Evolutionary conservation across 1,140 invertebrate species (phyloP).

Genomic region (Batillaria attramentaria): DNA sequence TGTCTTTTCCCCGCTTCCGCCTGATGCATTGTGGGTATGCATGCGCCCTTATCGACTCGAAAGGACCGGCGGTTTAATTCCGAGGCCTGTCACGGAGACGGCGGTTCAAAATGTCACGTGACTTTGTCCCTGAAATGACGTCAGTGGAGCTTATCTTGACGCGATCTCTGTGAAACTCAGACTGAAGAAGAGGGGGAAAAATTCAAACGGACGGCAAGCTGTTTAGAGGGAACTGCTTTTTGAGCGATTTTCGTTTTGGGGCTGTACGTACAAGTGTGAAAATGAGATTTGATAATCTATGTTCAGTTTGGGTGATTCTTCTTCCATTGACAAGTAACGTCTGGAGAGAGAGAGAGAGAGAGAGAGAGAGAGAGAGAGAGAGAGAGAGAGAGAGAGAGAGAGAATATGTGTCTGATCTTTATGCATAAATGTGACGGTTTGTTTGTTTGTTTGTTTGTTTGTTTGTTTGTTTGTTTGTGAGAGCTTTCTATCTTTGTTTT

Average conservation of each 20-base stretch:
- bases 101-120: neutral
- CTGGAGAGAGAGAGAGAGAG: no score
- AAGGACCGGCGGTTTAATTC: constrained; percentile 10
- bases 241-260: no score
- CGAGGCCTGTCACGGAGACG: constrained; percentile 9
- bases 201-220: neutral
- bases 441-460: neutral
- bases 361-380: no score
- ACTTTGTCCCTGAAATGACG: neutral
- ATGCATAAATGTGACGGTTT: neutral
- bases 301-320: no score
- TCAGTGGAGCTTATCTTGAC: neutral
- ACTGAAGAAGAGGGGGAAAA: neutral
- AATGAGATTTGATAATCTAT: no score
- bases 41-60: constrained; percentile 21
- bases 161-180: neutral
- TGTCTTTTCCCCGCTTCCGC: constrained; percentile 20
- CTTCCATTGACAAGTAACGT: no score
- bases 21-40: constrained; percentile 29
- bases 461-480: neutral
- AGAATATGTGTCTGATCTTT: no score
- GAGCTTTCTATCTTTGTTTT: neutral
- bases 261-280: no score
- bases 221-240: neutral
- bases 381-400: no score